A percentile compares a stretch with the other conserved stretches of the same genome.
These are phyloP conservation scores for Clarias laeviceps DNA, from an alignment of 2,797 vertebrate genomes.

Conservation along the genomic window DNA sequence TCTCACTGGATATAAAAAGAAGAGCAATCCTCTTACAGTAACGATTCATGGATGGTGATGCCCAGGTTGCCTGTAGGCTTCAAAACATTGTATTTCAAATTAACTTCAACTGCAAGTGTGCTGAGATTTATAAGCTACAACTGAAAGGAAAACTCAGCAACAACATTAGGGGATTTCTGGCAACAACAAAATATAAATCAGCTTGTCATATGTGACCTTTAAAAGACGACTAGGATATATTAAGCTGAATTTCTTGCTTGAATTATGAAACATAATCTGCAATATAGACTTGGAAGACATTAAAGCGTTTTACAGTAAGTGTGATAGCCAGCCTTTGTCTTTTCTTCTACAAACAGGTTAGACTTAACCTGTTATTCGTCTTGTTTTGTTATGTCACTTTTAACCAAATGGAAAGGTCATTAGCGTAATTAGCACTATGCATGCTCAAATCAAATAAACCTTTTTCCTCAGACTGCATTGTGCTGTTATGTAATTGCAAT, in stretches of 20 bases:
- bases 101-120: not conserved
- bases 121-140: not conserved
- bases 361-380: not conserved
- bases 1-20: slow-evolving; percentile 80
- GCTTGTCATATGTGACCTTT: not conserved
- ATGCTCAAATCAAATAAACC: not conserved
- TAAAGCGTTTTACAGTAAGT: too few relatives aligned
- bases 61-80: not conserved
- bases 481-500: not conserved
- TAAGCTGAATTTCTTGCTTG: not conserved
- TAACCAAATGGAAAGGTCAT: not conserved
- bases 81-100: not conserved
- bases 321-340: not conserved
- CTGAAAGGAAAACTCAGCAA: not conserved
- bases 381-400: not conserved
- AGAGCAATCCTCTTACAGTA: slow-evolving; percentile 83
- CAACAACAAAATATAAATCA: not conserved
- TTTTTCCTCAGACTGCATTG: not conserved
- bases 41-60: not conserved
- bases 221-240: not conserved
- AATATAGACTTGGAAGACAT: not conserved
- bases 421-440: not conserved
- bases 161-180: not conserved
- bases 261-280: not conserved
- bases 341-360: not conserved